Percentiles rank a stretch among this genome's conserved stretches.
These are phyloP conservation scores for Uloborus plumipes DNA, from an alignment of 2,888 invertebrate species.

Conservation along the genomic window DNA sequence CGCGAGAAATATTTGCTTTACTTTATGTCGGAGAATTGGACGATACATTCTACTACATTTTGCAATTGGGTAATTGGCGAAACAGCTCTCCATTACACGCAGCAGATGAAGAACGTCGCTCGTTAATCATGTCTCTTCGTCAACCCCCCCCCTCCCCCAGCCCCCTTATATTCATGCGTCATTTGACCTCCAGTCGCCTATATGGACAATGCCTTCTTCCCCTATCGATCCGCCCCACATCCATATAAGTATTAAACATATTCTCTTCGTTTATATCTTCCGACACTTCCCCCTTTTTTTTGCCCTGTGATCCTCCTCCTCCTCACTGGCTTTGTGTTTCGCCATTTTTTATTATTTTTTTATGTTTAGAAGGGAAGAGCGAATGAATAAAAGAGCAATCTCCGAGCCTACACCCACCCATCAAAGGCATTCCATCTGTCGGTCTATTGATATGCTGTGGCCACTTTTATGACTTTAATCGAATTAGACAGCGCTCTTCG, in stretches of 20 bases:
- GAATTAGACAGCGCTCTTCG: constrained; percentile 24
- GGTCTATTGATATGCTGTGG: constrained; percentile 19
- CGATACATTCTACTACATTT: constrained; percentile 18
- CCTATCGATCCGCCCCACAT: neutral
- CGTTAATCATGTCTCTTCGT: constrained; percentile 21
- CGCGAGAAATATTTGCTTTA: too few species aligned
- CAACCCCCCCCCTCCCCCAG: neutral
- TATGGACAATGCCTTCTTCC: neutral
- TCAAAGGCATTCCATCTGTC: constrained; percentile 15
- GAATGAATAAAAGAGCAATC: constrained; percentile 14
- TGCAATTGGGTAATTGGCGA: constrained; percentile 40
- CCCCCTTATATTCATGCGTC: constrained; percentile 17
- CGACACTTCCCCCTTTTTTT: neutral
- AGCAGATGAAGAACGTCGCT: constrained; percentile 27
- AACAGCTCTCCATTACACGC: constrained; percentile 13
- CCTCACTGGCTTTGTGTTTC: neutral
- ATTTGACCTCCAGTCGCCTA: constrained; percentile 20
- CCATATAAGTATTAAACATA: neutral
- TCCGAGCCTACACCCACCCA: constrained; percentile 14
- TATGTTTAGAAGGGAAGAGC: neutral
- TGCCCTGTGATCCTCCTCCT: neutral
- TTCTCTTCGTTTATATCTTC: constrained; percentile 1
- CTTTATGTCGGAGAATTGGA: too few species aligned
- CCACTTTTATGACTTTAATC: constrained; percentile 37
- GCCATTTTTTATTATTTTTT: constrained; percentile 11